These are phyloP conservation scores for Dysmachus trigonus DNA, from an alignment of 2,888 invertebrate species.

Conservation along the genomic window DNA sequence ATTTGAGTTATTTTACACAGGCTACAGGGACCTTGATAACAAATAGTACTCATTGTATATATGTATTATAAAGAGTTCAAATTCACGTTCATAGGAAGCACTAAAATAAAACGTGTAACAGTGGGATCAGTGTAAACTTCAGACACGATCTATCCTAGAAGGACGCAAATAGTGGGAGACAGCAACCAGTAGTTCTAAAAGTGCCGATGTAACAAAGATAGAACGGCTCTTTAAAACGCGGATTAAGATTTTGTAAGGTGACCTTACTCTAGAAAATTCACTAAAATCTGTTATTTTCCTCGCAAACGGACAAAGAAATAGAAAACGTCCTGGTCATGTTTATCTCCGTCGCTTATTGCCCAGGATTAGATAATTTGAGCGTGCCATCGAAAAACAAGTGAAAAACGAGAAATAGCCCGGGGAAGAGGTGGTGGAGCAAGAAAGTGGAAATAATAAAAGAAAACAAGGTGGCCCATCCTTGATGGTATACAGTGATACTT, in stretches of 20 bases:
- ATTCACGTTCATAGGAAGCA: no score
- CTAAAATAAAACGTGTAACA: no score
- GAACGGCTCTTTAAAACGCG: not conserved
- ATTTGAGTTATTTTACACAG: no score
- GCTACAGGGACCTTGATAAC: no score
- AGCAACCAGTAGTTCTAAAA: not conserved
- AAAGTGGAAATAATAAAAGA: not conserved
- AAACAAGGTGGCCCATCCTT: not conserved
- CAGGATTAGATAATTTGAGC: not conserved
- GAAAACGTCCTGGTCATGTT: not conserved
- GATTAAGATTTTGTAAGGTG: not conserved
- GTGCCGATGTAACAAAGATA: not conserved
- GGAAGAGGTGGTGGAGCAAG: not conserved
- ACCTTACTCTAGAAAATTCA: not conserved
- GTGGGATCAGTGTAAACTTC: no score
- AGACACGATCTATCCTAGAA: no score
- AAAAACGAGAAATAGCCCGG: conserved; percentile 7
- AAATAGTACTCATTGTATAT: no score
- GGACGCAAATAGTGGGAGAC: not conserved
- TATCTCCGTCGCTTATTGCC: not conserved
- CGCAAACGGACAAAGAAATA: not conserved
- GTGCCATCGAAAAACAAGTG: conserved; percentile 3
- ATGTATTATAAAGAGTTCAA: no score
- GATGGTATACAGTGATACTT: conserved; percentile 13
- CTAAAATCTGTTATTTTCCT: not conserved